Base-by-base conservation (phyloP, 2,888 invertebrate species). In the Ecdyonurus torrentis region DNA sequence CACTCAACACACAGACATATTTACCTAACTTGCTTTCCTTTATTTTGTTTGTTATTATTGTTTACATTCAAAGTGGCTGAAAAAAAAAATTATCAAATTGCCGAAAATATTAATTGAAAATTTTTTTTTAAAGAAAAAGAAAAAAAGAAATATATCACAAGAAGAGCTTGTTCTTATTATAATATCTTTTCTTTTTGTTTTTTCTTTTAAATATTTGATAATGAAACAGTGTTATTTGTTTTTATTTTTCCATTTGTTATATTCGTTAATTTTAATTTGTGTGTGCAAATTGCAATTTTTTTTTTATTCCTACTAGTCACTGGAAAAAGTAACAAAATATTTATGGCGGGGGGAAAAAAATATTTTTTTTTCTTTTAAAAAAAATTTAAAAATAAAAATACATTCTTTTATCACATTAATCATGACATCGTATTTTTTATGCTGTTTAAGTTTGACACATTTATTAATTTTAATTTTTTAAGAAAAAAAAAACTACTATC, bases 231-330 rank as follows among this genome's bases (percentile, higher is more conserved):
- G 74, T 78, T 80, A 72, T 73, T 79, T 81, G 80, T 79, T 79
- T 79, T 78, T 77, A 75, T 82, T 81, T 82, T 73, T 69, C 68
- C 79, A 79, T 77, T 79, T 80, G 78, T 78, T 78, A 78, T 78
- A 79, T 81, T 80, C 79, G 81, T 80, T 81, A 81, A 81, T 80
- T 80, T 80, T 80, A 81, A 73, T 67, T 75, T 72, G 82, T 82
- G 82, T 81, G 81, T 81, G 82, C 81, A 81, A 81, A 80, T 83
- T 60, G 23, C 24, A 23, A 60, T 15, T 25, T 60, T 60, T 58
- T 58, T 7, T 25, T 23, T 23, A 60, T 25, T 60, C 24, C 24
- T 25, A 5, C 25, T 37, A 25, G 37, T 60, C 19, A 25, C 20
- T 19, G 19, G 20, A 25, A 22, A 23, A 18, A 22, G n/a, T 55